These are phyloP conservation scores for Apostichopus parvimensis DNA, from an alignment of 35 echinoderm and acorn worm genomes.

Conservation along the genomic window DNA sequence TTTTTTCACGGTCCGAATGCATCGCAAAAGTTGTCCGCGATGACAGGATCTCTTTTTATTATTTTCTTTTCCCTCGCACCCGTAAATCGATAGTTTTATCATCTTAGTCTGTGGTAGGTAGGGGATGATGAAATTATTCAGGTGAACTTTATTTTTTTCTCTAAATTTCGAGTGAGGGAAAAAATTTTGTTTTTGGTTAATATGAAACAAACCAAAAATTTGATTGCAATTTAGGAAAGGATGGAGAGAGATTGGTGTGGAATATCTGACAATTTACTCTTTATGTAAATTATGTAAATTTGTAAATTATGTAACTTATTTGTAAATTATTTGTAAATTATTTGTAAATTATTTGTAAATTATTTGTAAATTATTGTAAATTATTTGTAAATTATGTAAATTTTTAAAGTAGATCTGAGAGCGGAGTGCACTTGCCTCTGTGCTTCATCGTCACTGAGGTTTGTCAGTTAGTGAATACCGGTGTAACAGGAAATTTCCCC, in stretches of 20 bases:
- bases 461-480: no score
- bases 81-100: constrained; percentile 30
- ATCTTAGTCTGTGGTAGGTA: background rate
- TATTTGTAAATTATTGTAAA: no score
- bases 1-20: background rate
- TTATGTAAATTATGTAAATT: background rate
- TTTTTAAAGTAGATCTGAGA: background rate
- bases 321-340: no score
- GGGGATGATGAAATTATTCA: constrained; percentile 14
- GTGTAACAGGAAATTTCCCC: no score
- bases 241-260: background rate
- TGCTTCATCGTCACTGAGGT: no score
- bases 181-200: background rate
- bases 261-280: background rate
- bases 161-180: background rate
- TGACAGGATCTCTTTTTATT: background rate
- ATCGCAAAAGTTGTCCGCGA: background rate
- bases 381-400: background rate
- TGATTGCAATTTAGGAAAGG: background rate
- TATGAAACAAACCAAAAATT: background rate
- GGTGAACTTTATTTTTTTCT: background rate
- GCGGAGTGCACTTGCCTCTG: background rate
- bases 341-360: no score
- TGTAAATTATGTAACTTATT: no score
- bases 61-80: background rate